Evolutionary conservation across 1,140 invertebrate genomes (phyloP).

Genomic region (Neodiprion lecontei): DNA sequence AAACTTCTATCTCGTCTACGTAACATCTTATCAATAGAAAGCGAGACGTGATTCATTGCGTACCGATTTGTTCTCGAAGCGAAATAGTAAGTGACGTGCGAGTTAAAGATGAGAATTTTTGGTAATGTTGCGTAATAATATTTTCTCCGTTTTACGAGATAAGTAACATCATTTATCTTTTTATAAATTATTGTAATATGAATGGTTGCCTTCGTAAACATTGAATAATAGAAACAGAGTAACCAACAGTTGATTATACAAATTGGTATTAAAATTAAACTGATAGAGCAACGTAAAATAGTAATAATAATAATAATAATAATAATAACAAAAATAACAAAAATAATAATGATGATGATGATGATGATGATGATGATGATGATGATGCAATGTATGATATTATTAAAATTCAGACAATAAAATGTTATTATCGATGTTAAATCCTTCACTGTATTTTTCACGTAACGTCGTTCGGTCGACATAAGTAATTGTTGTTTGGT

Average conservation of each 20-base stretch:
- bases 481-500: neutral
- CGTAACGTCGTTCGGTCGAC: neutral
- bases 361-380: conserved; percentile 37
- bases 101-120: too few relatives aligned
- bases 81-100: too few relatives aligned
- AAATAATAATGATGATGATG: neutral
- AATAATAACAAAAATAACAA: neutral
- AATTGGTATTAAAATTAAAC: conserved; percentile 9
- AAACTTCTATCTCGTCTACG: too few relatives aligned
- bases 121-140: too few relatives aligned
- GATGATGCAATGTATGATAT: conserved; percentile 51
- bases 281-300: conserved; percentile 2
- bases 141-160: too few relatives aligned
- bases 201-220: conserved; percentile 20
- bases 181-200: conserved; percentile 10
- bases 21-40: too few relatives aligned
- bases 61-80: too few relatives aligned
- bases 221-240: conserved; percentile 9
- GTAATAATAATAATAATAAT: neutral
- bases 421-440: conserved; percentile 63
- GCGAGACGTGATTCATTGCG: too few relatives aligned
- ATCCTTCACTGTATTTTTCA: neutral
- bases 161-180: neutral
- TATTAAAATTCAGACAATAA: conserved; percentile 61
- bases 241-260: conserved; percentile 13